phyloP scores from a whole-genome alignment of 2,113 vertebrate genomes.

The Astur gentilis region DNA sequence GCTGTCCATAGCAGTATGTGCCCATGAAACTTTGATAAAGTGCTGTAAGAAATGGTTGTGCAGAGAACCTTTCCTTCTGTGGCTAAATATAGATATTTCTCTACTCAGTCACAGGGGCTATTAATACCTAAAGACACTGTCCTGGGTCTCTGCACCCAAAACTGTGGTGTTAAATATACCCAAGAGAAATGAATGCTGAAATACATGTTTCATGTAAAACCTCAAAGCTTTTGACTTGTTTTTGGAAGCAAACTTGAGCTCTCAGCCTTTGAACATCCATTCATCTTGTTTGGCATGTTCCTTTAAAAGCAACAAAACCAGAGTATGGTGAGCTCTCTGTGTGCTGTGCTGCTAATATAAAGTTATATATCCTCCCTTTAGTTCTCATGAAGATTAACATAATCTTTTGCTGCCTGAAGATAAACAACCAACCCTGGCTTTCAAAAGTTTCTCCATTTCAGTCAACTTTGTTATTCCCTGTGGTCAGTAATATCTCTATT shows the following conservation, averaged over 20 bases:
- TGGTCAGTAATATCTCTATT: not conserved
- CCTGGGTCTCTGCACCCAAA: not conserved
- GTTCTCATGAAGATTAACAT: not conserved
- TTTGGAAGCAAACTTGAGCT: not conserved
- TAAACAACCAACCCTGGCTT: not conserved
- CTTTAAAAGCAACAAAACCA: not conserved
- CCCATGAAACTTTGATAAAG: not conserved
- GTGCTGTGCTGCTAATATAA: not conserved
- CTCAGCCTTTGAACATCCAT: not conserved
- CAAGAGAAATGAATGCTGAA: not conserved
- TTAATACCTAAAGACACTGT: not conserved
- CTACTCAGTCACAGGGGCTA: not conserved
- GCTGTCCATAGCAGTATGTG: not conserved
- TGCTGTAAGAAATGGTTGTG: not conserved
- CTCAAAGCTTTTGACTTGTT: not conserved
- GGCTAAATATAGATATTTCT: not conserved
- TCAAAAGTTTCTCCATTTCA: not conserved
- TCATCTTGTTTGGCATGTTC: not conserved
- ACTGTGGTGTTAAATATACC: not conserved
- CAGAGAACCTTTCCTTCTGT: not conserved
- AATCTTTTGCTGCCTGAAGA: not conserved
- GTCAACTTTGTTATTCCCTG: not conserved
- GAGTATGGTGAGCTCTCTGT: not conserved
- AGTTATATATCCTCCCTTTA: not conserved
- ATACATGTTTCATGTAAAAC: not conserved